A percentile compares a stretch with the other conserved stretches of the same genome.
These are phyloP conservation scores for Eupithecia tripunctaria DNA, from an alignment of 2,888 invertebrate species.

Conservation along the genomic window DNA sequence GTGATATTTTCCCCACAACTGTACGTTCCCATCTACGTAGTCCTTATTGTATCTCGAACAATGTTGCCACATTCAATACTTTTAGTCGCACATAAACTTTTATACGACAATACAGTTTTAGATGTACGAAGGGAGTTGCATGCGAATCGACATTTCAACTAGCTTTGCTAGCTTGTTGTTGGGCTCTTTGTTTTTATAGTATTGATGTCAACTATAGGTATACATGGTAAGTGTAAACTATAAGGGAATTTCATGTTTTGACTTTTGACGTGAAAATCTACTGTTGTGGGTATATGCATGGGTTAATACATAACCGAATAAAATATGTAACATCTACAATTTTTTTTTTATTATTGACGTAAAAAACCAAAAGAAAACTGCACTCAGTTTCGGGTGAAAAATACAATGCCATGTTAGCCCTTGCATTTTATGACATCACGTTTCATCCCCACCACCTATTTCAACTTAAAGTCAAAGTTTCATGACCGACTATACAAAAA, in stretches of 20 bases:
- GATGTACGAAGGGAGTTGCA: constrained; percentile 38
- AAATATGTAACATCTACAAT: too few relatives aligned
- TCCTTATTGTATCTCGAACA: constrained; percentile 36
- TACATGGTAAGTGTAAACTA: not conserved
- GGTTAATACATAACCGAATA: too few relatives aligned
- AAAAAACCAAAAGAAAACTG: too few relatives aligned
- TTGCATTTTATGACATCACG: too few relatives aligned
- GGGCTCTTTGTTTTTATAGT: constrained; percentile 9
- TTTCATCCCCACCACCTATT: too few relatives aligned
- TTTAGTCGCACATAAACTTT: constrained; percentile 50
- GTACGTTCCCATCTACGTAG: not conserved
- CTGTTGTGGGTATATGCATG: too few relatives aligned
- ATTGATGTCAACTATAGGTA: not conserved
- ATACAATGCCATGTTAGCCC: too few relatives aligned
- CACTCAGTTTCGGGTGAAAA: too few relatives aligned
- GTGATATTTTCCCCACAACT: not conserved
- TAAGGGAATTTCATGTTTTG: not conserved
- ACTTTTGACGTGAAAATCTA: too few relatives aligned
- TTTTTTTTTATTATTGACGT: too few relatives aligned
- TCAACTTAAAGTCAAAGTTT: too few relatives aligned
- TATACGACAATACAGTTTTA: constrained; percentile 47
- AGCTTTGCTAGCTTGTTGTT: constrained; percentile 24
- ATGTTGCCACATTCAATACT: constrained; percentile 49
- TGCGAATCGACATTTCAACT: constrained; percentile 31
- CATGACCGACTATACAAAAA: too few relatives aligned